A percentile compares a stretch with the other conserved stretches of the same genome.
Evolutionary conservation across 2,888 invertebrate species (phyloP).

Genomic region (Eumacrocentrus americanus): DNA sequence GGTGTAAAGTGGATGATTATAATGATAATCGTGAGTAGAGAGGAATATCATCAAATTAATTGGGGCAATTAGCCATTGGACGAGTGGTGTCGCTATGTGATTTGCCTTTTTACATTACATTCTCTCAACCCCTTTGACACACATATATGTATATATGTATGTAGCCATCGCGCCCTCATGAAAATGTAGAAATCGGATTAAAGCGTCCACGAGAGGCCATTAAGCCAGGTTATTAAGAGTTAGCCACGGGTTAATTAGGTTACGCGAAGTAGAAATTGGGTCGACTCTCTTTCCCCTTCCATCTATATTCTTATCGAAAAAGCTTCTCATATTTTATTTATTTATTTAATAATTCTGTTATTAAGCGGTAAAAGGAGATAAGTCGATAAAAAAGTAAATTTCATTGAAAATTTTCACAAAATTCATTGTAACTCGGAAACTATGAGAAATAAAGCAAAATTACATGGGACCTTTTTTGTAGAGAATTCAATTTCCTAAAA

Average conservation of each 20-base stretch:
- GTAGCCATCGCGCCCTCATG: neutral
- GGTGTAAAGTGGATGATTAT: neutral
- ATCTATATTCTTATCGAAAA: neutral
- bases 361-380: neutral
- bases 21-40: neutral
- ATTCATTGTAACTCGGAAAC: no score
- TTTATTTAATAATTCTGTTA: neutral
- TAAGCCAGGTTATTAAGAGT: conserved; percentile 3
- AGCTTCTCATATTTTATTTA: neutral
- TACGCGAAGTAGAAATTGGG: conserved; percentile 10
- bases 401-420: neutral
- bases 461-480: no score
- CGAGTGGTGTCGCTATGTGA: neutral
- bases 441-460: conserved; percentile 1
- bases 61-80: neutral
- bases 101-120: neutral
- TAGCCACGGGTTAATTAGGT: conserved; percentile 4
- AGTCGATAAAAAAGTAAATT: neutral
- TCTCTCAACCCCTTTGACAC: neutral
- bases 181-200: conserved; percentile 11
- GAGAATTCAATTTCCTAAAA: no score
- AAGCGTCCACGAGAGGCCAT: neutral
- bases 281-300: neutral
- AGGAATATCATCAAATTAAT: neutral
- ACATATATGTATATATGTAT: neutral